Conservation (phyloP, 2,797 vertebrate genomes). For the Scolopax bukidnonensis region DNA sequence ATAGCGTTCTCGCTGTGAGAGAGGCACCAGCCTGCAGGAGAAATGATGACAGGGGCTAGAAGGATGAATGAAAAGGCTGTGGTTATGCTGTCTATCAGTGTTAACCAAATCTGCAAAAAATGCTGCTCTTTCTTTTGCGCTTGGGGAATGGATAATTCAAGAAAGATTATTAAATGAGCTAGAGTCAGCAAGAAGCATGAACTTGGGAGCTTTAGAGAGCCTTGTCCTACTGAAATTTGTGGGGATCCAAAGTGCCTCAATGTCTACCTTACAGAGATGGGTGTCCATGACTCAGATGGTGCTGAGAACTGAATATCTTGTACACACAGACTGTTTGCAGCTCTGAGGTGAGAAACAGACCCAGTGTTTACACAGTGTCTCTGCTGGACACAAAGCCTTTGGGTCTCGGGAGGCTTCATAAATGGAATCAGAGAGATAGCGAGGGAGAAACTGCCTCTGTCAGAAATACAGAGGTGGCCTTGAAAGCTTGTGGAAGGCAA, state of each 20-base stretch:
- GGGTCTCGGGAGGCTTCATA: neutral
- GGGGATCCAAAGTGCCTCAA: neutral
- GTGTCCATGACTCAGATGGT: neutral
- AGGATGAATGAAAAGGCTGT: neutral
- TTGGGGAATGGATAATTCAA: neutral
- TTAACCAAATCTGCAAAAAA: neutral
- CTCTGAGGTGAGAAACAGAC: neutral
- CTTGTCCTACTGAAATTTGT: neutral
- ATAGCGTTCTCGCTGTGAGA: neutral
- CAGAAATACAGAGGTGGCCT: neutral
- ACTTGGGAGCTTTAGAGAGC: neutral
- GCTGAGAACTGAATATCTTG: neutral
- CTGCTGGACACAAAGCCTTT: neutral
- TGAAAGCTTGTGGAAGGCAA: neutral
- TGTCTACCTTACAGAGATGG: neutral
- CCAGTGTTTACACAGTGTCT: neutral
- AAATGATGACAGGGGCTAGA: neutral
- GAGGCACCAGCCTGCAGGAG: neutral
- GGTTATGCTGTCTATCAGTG: neutral
- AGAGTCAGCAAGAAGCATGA: neutral
- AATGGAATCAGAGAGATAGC: neutral
- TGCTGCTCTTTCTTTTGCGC: neutral
- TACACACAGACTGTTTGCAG: neutral
- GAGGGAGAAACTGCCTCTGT: neutral
- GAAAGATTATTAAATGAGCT: neutral